A percentile compares a stretch with the other conserved stretches of the same genome.
Evolutionary conservation across 2,888 invertebrate species (phyloP).

Genomic region (Invenusta paracnida): DNA sequence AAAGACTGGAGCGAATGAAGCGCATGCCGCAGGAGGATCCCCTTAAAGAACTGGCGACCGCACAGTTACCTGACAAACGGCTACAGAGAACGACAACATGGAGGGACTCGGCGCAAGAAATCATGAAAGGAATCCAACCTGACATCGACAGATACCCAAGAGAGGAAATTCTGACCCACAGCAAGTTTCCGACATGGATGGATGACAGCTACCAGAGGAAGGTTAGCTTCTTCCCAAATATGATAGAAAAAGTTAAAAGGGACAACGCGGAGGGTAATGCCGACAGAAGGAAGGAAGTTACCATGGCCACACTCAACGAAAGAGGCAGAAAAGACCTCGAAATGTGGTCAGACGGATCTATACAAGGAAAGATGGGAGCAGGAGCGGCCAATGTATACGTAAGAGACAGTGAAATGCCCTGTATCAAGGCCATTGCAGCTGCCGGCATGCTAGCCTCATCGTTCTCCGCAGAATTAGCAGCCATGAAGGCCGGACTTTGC

Average conservation of each 20-base stretch:
- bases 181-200: neutral
- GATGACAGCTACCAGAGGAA: neutral
- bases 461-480: no score
- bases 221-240: neutral
- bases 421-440: neutral
- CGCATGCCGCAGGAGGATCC: neutral
- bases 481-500: no score
- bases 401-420: neutral
- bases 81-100: neutral
- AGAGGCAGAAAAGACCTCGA: neutral
- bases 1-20: neutral
- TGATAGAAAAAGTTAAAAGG: neutral
- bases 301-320: neutral
- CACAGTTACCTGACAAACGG: neutral
- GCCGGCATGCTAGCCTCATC: neutral
- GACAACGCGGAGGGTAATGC: neutral
- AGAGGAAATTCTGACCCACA: neutral
- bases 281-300: neutral
- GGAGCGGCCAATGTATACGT: neutral
- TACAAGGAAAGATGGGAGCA: neutral
- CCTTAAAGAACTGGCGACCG: neutral
- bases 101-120: no score
- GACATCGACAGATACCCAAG: neutral
- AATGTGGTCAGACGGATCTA: constrained; percentile 1
- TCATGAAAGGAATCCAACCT: no score